Conservation (phyloP, 2,113 vertebrate species). For the Coreoperca whiteheadi region DNA sequence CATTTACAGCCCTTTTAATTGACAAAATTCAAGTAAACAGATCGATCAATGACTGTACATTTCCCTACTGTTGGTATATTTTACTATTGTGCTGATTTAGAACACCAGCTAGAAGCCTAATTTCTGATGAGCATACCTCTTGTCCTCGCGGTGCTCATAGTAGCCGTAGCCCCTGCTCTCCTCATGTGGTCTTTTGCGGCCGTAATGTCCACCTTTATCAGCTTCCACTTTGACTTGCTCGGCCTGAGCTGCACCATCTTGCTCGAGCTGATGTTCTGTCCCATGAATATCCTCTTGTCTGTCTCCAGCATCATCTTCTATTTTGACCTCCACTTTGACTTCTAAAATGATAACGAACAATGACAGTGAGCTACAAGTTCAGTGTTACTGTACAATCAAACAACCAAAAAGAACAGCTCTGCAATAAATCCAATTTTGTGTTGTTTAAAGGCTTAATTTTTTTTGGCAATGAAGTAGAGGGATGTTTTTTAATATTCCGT, state of each 20-base stretch:
- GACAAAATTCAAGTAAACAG: not conserved
- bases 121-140: conserved; percentile 78
- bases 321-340: conserved; percentile 70
- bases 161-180: conserved; percentile 86
- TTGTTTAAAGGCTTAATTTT: not conserved
- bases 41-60: too few relatives aligned
- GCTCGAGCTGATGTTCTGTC: not conserved
- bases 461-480: not conserved
- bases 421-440: not conserved
- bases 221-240: conserved; percentile 67
- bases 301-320: conserved; percentile 70
- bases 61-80: not conserved
- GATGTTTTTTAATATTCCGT: not conserved
- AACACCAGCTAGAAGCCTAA: not conserved
- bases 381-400: not conserved
- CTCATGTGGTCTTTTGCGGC: conserved; percentile 88
- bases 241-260: conserved; percentile 43
- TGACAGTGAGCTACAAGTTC: not conserved
- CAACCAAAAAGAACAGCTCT: not conserved
- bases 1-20: not conserved
- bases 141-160: conserved; percentile 91
- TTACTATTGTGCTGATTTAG: not conserved
- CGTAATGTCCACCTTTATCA: conserved; percentile 69
- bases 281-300: conserved; percentile 7
- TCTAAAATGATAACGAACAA: conserved; percentile 37